Conservation (phyloP, 1,140 invertebrate genomes). For the Drosophila navojoa region DNA sequence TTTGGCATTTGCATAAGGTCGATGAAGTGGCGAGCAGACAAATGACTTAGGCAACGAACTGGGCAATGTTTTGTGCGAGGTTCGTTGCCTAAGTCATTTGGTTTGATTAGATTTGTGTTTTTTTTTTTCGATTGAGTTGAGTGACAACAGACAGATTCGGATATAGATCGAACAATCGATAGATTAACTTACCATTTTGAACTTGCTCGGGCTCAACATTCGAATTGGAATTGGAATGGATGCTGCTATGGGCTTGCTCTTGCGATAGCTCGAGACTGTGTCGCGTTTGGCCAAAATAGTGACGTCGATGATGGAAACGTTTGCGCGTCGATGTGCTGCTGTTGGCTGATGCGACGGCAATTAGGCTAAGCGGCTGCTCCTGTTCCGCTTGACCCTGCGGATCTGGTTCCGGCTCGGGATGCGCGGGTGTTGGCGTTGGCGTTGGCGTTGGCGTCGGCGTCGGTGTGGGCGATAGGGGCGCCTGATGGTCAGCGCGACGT, state of each 20-base stretch:
- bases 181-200: constrained; percentile 74
- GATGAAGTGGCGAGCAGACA: background rate
- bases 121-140: too few relatives aligned
- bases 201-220: constrained; percentile 56
- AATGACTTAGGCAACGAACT: constrained; percentile 43
- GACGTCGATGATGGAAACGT: constrained; percentile 79
- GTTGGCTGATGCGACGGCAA: constrained; percentile 2
- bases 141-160: too few relatives aligned
- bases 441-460: constrained; percentile 9
- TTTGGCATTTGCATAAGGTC: constrained; percentile 18
- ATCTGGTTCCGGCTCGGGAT: constrained; percentile 75
- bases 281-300: constrained; percentile 76
- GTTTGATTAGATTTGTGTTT: background rate
- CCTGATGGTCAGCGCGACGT: constrained; percentile 14
- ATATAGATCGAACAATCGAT: too few relatives aligned
- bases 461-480: constrained; percentile 8
- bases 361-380: constrained; percentile 65
- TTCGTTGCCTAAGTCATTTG: constrained; percentile 42
- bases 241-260: background rate
- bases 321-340: constrained; percentile 46
- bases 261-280: constrained; percentile 54
- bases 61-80: constrained; percentile 2
- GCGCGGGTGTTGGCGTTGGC: constrained; percentile 37
- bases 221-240: background rate
- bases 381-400: constrained; percentile 58